Conservation (phyloP, 2,113 vertebrate genomes). For the Zosterops borbonicus region DNA sequence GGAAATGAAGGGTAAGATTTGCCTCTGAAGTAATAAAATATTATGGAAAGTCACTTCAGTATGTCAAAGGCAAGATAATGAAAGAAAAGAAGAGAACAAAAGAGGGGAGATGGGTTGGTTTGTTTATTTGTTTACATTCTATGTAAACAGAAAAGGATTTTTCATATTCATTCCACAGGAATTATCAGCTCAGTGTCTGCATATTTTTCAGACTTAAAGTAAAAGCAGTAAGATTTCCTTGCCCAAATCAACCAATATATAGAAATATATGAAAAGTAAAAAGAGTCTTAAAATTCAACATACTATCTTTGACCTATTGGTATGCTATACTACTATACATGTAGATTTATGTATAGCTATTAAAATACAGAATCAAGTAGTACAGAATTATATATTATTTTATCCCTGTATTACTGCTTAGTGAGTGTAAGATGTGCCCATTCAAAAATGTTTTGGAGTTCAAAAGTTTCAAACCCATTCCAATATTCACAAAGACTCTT, state of each 20-base stretch:
- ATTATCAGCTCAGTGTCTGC: neutral
- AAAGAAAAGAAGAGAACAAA: neutral
- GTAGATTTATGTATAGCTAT: neutral
- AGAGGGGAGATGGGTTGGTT: neutral
- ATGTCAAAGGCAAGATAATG: neutral
- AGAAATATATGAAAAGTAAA: neutral
- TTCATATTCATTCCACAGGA: neutral
- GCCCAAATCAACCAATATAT: neutral
- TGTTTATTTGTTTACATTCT: neutral
- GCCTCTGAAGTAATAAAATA: neutral
- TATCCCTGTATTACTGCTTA: neutral
- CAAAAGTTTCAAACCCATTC: neutral
- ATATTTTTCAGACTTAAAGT: neutral
- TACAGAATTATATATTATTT: neutral
- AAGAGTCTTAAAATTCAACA: neutral
- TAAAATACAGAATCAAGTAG: neutral
- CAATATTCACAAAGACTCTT: neutral
- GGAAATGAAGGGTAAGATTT: neutral
- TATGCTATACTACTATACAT: neutral
- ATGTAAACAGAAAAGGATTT: neutral
- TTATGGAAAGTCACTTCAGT: neutral
- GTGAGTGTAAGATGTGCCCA: neutral
- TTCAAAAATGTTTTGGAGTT: neutral
- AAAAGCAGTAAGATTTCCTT: neutral
- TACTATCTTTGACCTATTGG: neutral